phyloP scores from a whole-genome alignment of 2,888 invertebrate species.

The Athetis lepigone region DNA sequence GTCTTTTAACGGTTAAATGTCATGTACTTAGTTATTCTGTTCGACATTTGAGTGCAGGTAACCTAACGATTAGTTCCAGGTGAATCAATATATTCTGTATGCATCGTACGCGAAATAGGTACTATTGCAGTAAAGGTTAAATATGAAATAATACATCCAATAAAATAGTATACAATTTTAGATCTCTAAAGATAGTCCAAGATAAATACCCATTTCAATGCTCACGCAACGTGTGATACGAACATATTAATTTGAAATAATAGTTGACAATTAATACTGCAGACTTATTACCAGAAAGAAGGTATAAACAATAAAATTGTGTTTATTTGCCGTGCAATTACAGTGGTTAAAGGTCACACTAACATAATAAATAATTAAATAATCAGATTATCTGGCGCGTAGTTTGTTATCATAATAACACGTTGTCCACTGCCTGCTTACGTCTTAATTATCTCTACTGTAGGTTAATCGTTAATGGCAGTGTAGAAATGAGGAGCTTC shows the following conservation, averaged over 20 bases:
- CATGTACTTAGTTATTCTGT: constrained; percentile 9
- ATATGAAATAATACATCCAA: constrained; percentile 35
- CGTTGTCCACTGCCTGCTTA: constrained; percentile 26
- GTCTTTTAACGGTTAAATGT: constrained; percentile 12
- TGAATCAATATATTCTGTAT: constrained; percentile 19
- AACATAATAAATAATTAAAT: constrained; percentile 63
- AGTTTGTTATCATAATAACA: constrained; percentile 30
- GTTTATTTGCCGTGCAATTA: constrained; percentile 66
- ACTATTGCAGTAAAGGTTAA: constrained; percentile 15
- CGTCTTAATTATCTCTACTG: constrained; percentile 39
- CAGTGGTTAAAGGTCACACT: constrained; percentile 65
- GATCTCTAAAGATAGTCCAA: constrained; percentile 19
- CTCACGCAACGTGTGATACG: constrained; percentile 66
- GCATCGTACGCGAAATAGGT: not conserved
- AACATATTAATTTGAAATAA: constrained; percentile 64
- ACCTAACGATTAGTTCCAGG: constrained; percentile 18
- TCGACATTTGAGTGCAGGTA: constrained; percentile 7
- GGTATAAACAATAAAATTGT: constrained; percentile 48
- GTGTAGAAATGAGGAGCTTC: constrained; percentile 12
- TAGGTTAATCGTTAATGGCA: constrained; percentile 41
- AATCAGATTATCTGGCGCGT: constrained; percentile 55
- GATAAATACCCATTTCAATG: constrained; percentile 51
- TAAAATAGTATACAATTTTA: constrained; percentile 27
- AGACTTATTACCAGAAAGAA: constrained; percentile 57
- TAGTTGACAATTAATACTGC: constrained; percentile 67